A percentile compares a stretch with the other conserved stretches of the same genome.
phyloP scores from a whole-genome alignment of 2,113 vertebrate species.

The Centropus unirufus region DNA sequence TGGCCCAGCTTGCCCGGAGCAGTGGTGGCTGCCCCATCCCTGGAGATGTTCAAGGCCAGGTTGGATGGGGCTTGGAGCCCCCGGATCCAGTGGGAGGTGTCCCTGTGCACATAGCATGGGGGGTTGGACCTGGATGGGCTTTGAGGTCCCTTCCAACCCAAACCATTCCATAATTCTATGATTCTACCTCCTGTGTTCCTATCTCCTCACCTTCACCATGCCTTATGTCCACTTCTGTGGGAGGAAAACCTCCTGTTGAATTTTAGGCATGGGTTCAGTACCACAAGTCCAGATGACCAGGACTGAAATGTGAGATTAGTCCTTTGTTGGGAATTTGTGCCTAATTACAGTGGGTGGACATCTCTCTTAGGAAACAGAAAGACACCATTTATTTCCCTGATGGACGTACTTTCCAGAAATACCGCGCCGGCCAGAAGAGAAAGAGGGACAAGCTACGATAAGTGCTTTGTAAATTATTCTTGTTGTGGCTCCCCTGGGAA shows the following conservation, averaged over 20 bases:
- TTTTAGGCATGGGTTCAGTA: neutral
- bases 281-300: neutral
- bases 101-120: too few relatives aligned
- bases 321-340: neutral
- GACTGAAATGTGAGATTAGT: neutral
- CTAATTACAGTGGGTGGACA: neutral
- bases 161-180: too few relatives aligned
- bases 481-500: neutral
- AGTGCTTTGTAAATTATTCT: neutral
- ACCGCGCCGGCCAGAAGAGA: neutral
- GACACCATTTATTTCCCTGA: neutral
- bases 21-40: too few relatives aligned
- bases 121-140: too few relatives aligned
- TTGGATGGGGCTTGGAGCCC: too few relatives aligned
- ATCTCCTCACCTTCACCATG: neutral
- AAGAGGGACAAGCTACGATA: neutral
- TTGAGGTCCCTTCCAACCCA: too few relatives aligned
- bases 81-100: too few relatives aligned
- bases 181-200: neutral
- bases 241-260: neutral
- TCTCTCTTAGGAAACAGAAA: neutral
- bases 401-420: conserved; percentile 13
- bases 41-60: too few relatives aligned
- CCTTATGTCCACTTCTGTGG: neutral
- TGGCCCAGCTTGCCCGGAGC: too few relatives aligned